Conservation (phyloP, 2,888 invertebrate genomes). For the Merodon equestris region DNA sequence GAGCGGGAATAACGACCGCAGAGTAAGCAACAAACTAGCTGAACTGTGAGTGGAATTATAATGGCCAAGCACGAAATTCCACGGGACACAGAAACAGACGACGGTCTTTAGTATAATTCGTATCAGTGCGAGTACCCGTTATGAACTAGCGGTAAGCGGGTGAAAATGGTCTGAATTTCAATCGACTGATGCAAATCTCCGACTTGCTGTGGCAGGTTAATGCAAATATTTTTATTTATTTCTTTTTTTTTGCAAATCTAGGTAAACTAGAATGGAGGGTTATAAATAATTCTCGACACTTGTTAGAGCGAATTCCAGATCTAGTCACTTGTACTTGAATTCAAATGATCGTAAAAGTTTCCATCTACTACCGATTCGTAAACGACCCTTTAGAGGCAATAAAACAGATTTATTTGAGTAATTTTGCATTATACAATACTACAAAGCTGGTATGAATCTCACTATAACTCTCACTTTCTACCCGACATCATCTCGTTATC, state of each 20-base stretch:
- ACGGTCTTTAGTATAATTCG: conserved; percentile 28
- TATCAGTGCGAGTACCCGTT: conserved; percentile 40
- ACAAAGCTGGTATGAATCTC: no score
- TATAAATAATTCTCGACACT: no score
- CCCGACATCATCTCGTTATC: no score
- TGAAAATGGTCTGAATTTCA: conserved; percentile 63
- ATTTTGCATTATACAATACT: no score
- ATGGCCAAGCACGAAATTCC: conserved; percentile 54
- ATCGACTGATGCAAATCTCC: conserved; percentile 44
- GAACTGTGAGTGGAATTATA: conserved; percentile 58
- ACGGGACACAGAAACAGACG: conserved; percentile 40
- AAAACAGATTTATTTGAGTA: no score
- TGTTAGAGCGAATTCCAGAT: no score
- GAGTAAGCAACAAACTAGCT: conserved; percentile 57
- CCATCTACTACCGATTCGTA: no score
- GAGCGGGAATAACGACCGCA: conserved; percentile 44
- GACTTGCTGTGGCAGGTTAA: not conserved
- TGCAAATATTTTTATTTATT: conserved; percentile 28
- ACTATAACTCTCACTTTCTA: conserved; percentile 18
- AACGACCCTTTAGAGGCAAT: no score
- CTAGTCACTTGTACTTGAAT: no score
- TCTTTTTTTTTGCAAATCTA: conserved; percentile 34
- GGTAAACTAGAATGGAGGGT: conserved; percentile 16
- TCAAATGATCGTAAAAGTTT: no score
- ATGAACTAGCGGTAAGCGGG: conserved; percentile 53